Evolutionary conservation across 1,140 invertebrate genomes (phyloP), one percentile per base, ranked within the genome.

Genomic region (Atta cephalotes): DNA sequence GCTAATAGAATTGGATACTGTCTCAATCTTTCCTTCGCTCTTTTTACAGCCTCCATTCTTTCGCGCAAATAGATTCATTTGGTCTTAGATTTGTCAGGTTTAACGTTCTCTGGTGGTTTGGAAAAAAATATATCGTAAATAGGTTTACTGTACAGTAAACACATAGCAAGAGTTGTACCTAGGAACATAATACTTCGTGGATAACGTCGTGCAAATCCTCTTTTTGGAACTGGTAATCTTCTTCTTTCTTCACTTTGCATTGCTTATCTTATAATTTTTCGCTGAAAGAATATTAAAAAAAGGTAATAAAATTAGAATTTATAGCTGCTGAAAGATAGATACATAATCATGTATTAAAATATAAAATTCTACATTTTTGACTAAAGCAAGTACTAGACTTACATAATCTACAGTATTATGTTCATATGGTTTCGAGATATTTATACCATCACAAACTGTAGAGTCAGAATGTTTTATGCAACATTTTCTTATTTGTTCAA

Each of bases 1-100:
- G 96, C 95, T 78, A 98, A 95, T 58, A 98, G 89, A 56, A 96
- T 86, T 2, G 98, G 98, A 95, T 98, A 98, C 76, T 97, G 96
- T 82, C 96, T 96, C 58, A 98, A 94, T 91, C 98, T 95, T 65
- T 96, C 94, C 92, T 96, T 97, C 0, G 98, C 97, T 95, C 96
- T 97, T 62, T 96, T 96, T 6, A 98, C 97, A 45, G 97, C 96
- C 93, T 98, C 98, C 98, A 98, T 93, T 39, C 72, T 89, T 71
- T 49, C 49, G 12, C 31, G 21, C 2, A 0, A 35, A 18, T 25
- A 18, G 65, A 79, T 49, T 28, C 25, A 77, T 68, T 21, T 0
- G 6, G 3, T 16, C 25, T 53, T 18, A 79, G 4, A n/a, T 16
- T 0, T n/a, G 16, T 39, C 58, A 14, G 62, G 12, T 16, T 56